Evolutionary conservation across 92 coral and sea anemone genomes (phyloP), one percentile per base, ranked within the genome.

Genomic region (Heliopora coerulea): DNA sequence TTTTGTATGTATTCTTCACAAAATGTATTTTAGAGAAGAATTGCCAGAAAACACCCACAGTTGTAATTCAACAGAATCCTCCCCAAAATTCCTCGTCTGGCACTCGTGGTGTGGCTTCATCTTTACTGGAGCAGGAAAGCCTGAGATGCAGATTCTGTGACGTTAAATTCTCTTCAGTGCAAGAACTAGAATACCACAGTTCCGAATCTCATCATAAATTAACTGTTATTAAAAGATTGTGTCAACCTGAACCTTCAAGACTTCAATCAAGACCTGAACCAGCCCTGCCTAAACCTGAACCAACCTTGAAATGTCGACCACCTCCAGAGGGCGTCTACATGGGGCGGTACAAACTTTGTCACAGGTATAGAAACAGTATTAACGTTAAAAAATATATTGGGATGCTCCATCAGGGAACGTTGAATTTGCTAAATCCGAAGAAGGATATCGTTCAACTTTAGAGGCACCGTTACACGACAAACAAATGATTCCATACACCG

Each of bases 331-430:
- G 40, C 25, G 58, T 66, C 3, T 25, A 66, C 54, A 66, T 44
- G 73, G 73, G 73, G 12, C 56, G 57, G 23, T 66, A 66, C 58
- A 66, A 66, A 66, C 29, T 66, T 20, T 66, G 73, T 42, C 73
- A 26, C 37, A 66, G 73, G 73, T 66, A 44, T 11, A 37, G 42
- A 4, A n/a, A n/a, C n/a, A n/a, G n/a, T n/a, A n/a, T n/a, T n/a
- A n/a, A n/a, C n/a, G n/a, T n/a, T n/a, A n/a, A n/a, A n/a, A n/a
- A n/a, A n/a, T n/a, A n/a, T n/a, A n/a, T n/a, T n/a, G n/a, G n/a
- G n/a, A n/a, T n/a, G n/a, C n/a, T n/a, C n/a, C n/a, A n/a, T n/a
- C n/a, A n/a, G n/a, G n/a, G n/a, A n/a, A n/a, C n/a, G n/a, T n/a
- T n/a, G n/a, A n/a, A n/a, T n/a, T n/a, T n/a, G n/a, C n/a, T n/a